These are phyloP conservation scores for Venusia cambrica DNA, from an alignment of 2,888 invertebrate species.

Conservation along the genomic window DNA sequence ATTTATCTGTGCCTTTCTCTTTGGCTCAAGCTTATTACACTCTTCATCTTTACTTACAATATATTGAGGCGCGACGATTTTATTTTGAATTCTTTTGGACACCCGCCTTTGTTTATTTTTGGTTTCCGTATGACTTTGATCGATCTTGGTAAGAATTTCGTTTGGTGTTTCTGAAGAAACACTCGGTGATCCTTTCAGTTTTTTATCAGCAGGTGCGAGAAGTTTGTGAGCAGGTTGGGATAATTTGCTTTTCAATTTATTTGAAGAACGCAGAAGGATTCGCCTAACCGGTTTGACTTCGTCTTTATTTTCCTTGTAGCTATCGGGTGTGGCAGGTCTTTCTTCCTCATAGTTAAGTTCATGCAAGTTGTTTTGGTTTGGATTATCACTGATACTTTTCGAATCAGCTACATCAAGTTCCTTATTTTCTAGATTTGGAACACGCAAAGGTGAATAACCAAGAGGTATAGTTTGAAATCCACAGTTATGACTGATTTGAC, in stretches of 20 bases:
- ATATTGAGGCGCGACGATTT: slow-evolving; percentile 9
- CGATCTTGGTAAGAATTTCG: slow-evolving; percentile 7
- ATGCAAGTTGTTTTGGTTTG: slow-evolving; percentile 13
- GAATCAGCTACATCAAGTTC: neutral
- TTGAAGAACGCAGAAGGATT: slow-evolving; percentile 49
- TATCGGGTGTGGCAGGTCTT: slow-evolving; percentile 22
- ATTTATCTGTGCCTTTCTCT: neutral
- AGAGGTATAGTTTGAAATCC: slow-evolving; percentile 50
- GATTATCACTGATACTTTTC: slow-evolving; percentile 1
- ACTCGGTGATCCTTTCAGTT: slow-evolving; percentile 18
- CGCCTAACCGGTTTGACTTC: slow-evolving; percentile 32
- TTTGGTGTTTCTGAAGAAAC: slow-evolving; percentile 3
- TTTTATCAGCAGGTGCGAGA: slow-evolving; percentile 19
- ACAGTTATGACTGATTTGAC: slow-evolving; percentile 43
- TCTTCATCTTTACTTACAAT: slow-evolving; percentile 4
- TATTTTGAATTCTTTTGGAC: slow-evolving; percentile 24
- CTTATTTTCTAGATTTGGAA: slow-evolving; percentile 2
- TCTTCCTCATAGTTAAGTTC: slow-evolving; percentile 21
- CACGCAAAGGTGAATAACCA: slow-evolving; percentile 42
- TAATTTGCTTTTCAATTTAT: slow-evolving; percentile 32
- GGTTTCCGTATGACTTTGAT: slow-evolving; percentile 4
- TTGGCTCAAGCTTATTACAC: slow-evolving; percentile 1
- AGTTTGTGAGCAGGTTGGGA: slow-evolving; percentile 5
- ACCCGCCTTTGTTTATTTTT: slow-evolving; percentile 15
- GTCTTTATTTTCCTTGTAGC: slow-evolving; percentile 42